Evolutionary conservation across 2,113 vertebrate species (phyloP).

Genomic region (Damaliscus lunatus): DNA sequence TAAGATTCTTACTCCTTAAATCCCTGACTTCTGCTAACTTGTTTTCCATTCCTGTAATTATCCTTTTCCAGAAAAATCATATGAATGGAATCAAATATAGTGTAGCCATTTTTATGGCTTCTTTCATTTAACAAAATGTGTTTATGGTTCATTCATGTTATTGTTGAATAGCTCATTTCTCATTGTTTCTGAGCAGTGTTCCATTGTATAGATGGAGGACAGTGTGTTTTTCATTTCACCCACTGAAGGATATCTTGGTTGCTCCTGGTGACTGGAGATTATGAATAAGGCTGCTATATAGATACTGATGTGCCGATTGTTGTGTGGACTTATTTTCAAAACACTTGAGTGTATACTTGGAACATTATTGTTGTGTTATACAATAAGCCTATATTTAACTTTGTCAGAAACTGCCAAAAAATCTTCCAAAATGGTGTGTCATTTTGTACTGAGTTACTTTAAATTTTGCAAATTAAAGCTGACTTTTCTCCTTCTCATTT

Average conservation of each 20-base stretch:
- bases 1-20: not conserved
- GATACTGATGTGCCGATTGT: not conserved
- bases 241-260: not conserved
- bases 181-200: not conserved
- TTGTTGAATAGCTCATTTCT: not conserved
- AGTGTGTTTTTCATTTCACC: not conserved
- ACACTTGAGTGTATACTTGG: not conserved
- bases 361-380: not conserved
- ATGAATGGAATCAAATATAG: not conserved
- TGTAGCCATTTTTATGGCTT: not conserved
- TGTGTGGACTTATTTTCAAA: not conserved
- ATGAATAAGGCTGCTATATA: not conserved
- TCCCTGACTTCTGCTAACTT: not conserved
- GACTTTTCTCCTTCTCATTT: not conserved
- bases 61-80: not conserved
- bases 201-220: not conserved
- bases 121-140: not conserved
- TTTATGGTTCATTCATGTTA: not conserved
- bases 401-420: not conserved
- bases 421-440: not conserved
- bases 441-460: slow-evolving; percentile 8
- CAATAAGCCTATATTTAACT: not conserved
- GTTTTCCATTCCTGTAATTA: not conserved
- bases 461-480: not conserved
- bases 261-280: not conserved